phyloP scores from a whole-genome alignment of 64 coral and sea anemone genomes.

The Montipora cactus region DNA sequence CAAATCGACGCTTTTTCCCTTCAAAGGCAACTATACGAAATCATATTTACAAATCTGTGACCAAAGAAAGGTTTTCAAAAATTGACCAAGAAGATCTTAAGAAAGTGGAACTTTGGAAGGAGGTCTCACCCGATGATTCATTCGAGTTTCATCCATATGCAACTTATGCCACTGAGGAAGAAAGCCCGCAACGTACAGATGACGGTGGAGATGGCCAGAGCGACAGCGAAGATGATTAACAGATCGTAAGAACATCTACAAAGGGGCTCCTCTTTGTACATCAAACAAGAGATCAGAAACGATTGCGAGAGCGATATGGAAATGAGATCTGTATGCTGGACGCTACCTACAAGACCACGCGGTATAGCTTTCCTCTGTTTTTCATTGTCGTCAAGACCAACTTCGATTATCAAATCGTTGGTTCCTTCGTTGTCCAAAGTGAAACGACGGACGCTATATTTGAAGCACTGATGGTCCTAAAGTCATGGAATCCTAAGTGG shows the following conservation, averaged over 20 bases:
- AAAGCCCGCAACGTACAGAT: background rate
- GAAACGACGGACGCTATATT: too few relatives aligned
- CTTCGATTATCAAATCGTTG: too few relatives aligned
- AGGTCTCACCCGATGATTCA: background rate
- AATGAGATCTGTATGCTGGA: too few relatives aligned
- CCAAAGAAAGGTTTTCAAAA: conserved; percentile 30
- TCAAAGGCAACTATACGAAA: conserved; percentile 27
- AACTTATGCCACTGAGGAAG: background rate
- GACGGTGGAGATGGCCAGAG: background rate
- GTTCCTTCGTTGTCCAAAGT: too few relatives aligned
- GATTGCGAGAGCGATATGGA: too few relatives aligned
- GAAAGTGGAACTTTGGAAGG: conserved; percentile 45
- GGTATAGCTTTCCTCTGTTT: too few relatives aligned
- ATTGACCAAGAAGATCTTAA: conserved; percentile 33
- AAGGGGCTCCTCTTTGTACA: background rate
- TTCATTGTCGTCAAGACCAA: too few relatives aligned
- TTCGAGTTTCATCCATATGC: conserved; percentile 31
- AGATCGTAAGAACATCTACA: background rate
- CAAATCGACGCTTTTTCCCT: conserved; percentile 37
- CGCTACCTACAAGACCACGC: too few relatives aligned
- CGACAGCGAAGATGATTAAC: background rate
- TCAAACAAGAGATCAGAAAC: too few relatives aligned
- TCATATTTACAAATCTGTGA: conserved; percentile 50
- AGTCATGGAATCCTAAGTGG: too few relatives aligned
- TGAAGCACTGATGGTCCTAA: too few relatives aligned